These are phyloP conservation scores for Gryllus bimaculatus DNA, from an alignment of 1,140 invertebrate genomes.

Conservation along the genomic window DNA sequence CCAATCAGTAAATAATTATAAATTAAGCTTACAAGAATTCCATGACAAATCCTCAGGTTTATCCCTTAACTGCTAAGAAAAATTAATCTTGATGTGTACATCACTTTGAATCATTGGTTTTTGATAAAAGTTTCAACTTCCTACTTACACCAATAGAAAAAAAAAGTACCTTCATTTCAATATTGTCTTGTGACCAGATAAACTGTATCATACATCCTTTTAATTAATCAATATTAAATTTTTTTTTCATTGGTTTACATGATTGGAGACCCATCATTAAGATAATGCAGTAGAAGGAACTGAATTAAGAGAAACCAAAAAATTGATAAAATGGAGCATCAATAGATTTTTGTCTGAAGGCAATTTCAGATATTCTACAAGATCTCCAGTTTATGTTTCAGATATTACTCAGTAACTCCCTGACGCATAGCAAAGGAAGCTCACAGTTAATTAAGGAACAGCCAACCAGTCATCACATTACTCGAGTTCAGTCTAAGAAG, in stretches of 20 bases:
- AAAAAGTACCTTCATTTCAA: neutral
- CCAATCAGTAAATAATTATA: neutral
- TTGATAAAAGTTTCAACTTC: neutral
- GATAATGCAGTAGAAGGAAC: too few relatives aligned
- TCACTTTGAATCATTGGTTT: too few relatives aligned
- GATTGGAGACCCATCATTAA: too few relatives aligned
- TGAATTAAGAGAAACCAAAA: neutral
- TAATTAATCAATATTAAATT: neutral
- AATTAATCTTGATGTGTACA: too few relatives aligned
- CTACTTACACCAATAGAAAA: neutral
- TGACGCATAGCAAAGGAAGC: neutral
- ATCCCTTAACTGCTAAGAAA: neutral
- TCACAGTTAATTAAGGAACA: neutral
- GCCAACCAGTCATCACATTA: neutral
- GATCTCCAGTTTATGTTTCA: too few relatives aligned
- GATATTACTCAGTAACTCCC: too few relatives aligned
- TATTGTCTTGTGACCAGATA: neutral
- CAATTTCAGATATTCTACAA: neutral
- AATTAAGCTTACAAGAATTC: neutral
- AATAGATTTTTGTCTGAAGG: neutral
- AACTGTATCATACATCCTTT: neutral
- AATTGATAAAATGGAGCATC: neutral
- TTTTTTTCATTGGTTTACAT: too few relatives aligned
- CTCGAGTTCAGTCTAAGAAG: neutral
- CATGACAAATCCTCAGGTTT: neutral